Conservation (phyloP, 2,888 invertebrate species). For the Tetrapedia diversipes region DNA sequence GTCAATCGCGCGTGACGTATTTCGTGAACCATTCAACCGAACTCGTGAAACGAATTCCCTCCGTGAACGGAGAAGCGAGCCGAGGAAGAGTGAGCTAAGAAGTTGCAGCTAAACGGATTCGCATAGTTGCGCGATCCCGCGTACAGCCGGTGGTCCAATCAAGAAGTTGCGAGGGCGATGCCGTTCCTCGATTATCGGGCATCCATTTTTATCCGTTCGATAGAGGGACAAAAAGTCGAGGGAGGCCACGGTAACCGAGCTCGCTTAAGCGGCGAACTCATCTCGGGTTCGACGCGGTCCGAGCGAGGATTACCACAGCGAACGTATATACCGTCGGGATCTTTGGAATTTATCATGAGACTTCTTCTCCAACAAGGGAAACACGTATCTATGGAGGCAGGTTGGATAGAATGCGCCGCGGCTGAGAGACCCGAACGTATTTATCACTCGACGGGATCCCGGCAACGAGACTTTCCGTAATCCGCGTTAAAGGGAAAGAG, state of each 20-base stretch:
- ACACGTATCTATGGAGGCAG: constrained; percentile 48
- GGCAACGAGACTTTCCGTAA: constrained; percentile 66
- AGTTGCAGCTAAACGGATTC: constrained; percentile 20
- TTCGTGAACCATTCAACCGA: neutral
- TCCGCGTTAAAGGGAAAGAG: constrained; percentile 71
- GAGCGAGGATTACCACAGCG: constrained; percentile 36
- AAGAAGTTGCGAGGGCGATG: constrained; percentile 54
- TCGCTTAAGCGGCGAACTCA: constrained; percentile 63
- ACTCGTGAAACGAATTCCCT: constrained; percentile 12
- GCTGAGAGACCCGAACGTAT: constrained; percentile 59
- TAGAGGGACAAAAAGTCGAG: constrained; percentile 38
- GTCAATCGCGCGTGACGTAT: constrained; percentile 4
- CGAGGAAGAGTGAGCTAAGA: neutral
- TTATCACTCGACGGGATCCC: constrained; percentile 67
- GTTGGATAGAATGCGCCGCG: constrained; percentile 53
- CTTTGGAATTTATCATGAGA: constrained; percentile 68
- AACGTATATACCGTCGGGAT: constrained; percentile 59
- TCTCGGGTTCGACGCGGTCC: constrained; percentile 38
- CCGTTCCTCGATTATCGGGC: constrained; percentile 27
- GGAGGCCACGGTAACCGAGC: constrained; percentile 20
- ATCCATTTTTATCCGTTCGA: constrained; percentile 60
- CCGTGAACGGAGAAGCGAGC: too few species aligned
- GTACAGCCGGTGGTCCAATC: constrained; percentile 55
- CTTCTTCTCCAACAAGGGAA: constrained; percentile 35
- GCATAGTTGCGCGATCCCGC: constrained; percentile 26